phyloP scores from a whole-genome alignment of 2,888 invertebrate genomes.

The Aspidiotus rigidus region DNA sequence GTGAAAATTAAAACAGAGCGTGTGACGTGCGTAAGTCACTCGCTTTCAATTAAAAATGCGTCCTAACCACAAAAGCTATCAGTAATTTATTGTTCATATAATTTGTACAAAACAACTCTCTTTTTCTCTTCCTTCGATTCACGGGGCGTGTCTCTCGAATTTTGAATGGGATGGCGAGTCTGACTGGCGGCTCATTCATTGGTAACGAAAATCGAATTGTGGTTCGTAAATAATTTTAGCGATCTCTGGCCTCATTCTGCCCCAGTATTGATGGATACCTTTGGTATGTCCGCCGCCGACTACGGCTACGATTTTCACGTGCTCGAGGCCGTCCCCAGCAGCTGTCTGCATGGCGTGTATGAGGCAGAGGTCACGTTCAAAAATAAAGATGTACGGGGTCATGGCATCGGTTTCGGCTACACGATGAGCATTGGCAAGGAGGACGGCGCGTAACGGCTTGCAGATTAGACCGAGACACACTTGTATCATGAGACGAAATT shows the following conservation, averaged over 20 bases:
- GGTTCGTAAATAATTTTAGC: conserved; percentile 10
- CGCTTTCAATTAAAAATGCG: neutral
- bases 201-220: neutral
- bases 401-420: conserved; percentile 1
- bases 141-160: neutral
- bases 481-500: conserved; percentile 13
- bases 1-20: no score
- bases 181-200: neutral
- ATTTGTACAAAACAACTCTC: neutral
- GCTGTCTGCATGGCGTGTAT: conserved; percentile 10
- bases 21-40: no score
- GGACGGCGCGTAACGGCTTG: neutral
- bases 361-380: conserved; percentile 15
- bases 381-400: conserved; percentile 6
- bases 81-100: neutral
- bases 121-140: neutral
- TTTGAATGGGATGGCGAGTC: neutral
- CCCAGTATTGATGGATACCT: conserved; percentile 11
- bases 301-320: conserved; percentile 7
- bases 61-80: neutral
- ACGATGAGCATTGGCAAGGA: conserved; percentile 6
- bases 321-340: neutral
- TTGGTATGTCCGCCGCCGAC: conserved; percentile 12
- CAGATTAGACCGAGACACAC: conserved; percentile 11
- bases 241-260: neutral